phyloP scores from a whole-genome alignment of 1,140 invertebrate genomes.

The Drosophila insularis region DNA sequence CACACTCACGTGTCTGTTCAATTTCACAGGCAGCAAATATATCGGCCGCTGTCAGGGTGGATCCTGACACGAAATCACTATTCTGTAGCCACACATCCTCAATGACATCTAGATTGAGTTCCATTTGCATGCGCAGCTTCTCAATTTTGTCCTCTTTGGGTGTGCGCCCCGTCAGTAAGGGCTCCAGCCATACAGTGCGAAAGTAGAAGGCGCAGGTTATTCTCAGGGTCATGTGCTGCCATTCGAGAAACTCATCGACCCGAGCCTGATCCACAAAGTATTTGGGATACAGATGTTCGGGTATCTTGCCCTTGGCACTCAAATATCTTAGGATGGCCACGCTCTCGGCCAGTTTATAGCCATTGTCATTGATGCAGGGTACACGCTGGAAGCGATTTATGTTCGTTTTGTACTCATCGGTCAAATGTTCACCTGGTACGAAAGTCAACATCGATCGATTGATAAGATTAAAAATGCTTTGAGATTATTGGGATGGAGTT shows the following conservation, averaged over 20 bases:
- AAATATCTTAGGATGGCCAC: conserved; percentile 84
- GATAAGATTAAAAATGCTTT: conserved; percentile 44
- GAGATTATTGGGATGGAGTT: conserved; percentile 50
- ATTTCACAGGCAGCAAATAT: conserved; percentile 92
- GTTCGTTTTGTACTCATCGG: conserved; percentile 86
- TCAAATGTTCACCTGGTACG: conserved; percentile 87
- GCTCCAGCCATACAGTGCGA: conserved; percentile 84
- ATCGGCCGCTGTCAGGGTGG: conserved; percentile 89
- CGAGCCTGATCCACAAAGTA: conserved; percentile 87
- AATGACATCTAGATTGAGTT: conserved; percentile 84
- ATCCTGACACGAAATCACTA: conserved; percentile 87
- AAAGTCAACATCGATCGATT: conserved; percentile 7
- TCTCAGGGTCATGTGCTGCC: conserved; percentile 92
- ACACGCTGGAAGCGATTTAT: conserved; percentile 91
- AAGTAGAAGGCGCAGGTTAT: conserved; percentile 88
- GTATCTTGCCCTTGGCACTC: conserved; percentile 82
- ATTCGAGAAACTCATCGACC: conserved; percentile 93
- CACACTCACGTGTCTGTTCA: conserved; percentile 89
- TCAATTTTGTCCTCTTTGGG: conserved; percentile 83
- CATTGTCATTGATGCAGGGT: conserved; percentile 89
- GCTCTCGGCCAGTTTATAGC: conserved; percentile 91
- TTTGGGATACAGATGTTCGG: conserved; percentile 89
- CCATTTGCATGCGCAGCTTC: conserved; percentile 84
- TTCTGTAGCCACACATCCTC: conserved; percentile 86
- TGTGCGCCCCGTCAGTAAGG: conserved; percentile 83